Evolutionary conservation across 2,888 invertebrate genomes (phyloP), one percentile per base, ranked within the genome.

Genomic region (Drosophila glabriapex): DNA sequence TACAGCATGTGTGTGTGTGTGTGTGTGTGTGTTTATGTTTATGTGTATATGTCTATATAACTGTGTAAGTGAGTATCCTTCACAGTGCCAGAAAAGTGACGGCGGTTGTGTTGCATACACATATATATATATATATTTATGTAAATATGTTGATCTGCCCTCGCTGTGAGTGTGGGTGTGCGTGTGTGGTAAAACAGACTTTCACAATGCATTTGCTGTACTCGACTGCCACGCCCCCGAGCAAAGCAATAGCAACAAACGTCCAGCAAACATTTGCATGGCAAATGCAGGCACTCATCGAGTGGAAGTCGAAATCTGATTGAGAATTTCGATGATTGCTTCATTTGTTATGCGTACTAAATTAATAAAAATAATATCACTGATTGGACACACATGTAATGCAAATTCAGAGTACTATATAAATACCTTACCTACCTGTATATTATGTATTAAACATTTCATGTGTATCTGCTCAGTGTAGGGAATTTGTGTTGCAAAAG

Each of bases 81-180:
- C 35, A 59, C 56, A 70, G 50, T 43, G 50, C 22, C 25, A 61
- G 46, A 63, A 78, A 85, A 85, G 83, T 83, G 83, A 76, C 83
- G 69, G 69, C 66, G 69, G 58, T 75, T 85, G 63, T 74, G 58
- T 46, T 61, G 65, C 29, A 33, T 19, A 58, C 54, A 37, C 14
- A 39, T 2, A 37, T 4, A 28, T 9, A 14, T 41, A 39, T 29
- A 39, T 14, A 14, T 41, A 29, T 29, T n/a, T 68, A 76, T 71
- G 70, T 55, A 81, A 83, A 85, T 58, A 43, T 81, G 87, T 83
- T 84, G 84, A 83, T 86, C 73, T 72, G 72, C 43, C 37, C 60
- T 49, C 46, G 25, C 62, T 49, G 53, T 53, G 55, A 63, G 43
- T 52, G 31, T 50, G 35, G 37, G 12, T 66, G 53, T 58, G 55